phyloP scores from a whole-genome alignment of 30 jellyfish, hydroid and myxozoan genomes.

The Turritopsis dohrnii region DNA sequence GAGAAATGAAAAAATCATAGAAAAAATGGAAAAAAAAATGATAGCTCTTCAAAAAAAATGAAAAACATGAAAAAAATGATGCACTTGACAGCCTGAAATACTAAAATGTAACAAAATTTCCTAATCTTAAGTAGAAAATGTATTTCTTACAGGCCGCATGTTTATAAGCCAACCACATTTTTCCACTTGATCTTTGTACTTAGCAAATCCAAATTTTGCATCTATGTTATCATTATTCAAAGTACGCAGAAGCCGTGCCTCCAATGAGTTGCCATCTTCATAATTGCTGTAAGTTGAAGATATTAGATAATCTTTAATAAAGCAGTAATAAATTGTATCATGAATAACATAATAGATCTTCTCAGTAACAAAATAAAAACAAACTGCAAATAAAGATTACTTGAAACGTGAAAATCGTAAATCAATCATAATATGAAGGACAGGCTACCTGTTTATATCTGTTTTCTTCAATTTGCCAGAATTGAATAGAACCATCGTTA shows the following conservation, averaged over 20 bases:
- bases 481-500: background rate
- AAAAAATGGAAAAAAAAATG: too few species aligned
- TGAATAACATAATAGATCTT: too few species aligned
- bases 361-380: too few species aligned
- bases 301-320: background rate
- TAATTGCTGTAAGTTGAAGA: background rate
- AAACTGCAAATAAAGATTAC: too few species aligned
- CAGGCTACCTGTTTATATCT: background rate
- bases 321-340: background rate
- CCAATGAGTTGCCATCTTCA: constrained; percentile 48
- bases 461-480: constrained; percentile 8
- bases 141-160: constrained; percentile 72
- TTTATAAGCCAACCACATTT: constrained; percentile 85
- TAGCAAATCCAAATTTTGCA: constrained; percentile 67
- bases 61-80: too few species aligned
- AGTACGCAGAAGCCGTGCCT: constrained; percentile 38
- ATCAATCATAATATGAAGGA: background rate
- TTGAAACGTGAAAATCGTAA: too few species aligned
- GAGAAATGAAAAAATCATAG: too few species aligned
- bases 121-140: background rate
- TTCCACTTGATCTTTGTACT: constrained; percentile 48
- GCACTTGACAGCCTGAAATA: too few species aligned
- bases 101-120: background rate
- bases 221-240: constrained; percentile 56
- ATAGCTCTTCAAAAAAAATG: too few species aligned